Conservation (phyloP, 2,888 invertebrate species). For the Cecidostiba fungosa region DNA sequence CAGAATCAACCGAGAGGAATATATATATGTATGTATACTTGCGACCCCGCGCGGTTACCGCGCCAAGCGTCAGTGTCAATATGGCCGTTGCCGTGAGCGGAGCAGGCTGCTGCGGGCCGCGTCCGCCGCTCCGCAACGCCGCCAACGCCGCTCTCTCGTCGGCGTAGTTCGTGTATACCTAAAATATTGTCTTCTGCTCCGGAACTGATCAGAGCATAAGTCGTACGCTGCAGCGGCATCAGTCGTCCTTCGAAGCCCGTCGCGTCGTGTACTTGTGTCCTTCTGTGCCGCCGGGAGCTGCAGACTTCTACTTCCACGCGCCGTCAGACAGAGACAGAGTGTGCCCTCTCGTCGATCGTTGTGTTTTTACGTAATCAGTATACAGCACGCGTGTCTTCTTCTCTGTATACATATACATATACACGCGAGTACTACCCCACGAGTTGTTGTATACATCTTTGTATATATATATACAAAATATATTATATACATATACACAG, state of each 20-base stretch:
- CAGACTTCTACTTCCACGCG: not conserved
- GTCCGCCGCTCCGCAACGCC: conserved; percentile 23
- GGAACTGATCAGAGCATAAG: not conserved
- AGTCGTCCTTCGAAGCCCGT: not conserved
- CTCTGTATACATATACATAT: not conserved
- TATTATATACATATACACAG: not conserved
- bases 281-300: not conserved
- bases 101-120: conserved; percentile 28
- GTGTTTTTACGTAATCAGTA: conserved; percentile 20
- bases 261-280: not conserved
- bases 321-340: not conserved
- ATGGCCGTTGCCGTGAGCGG: conserved; percentile 69
- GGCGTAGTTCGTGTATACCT: not conserved
- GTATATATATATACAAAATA: not conserved
- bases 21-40: no score
- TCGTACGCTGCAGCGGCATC: not conserved
- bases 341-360: not conserved
- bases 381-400: not conserved
- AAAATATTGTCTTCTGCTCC: not conserved
- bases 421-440: not conserved
- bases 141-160: not conserved
- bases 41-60: conserved; percentile 67
- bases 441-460: not conserved
- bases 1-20: not conserved
- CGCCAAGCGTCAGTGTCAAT: conserved; percentile 70